These are phyloP conservation scores for Ophioderma brevispina DNA, from an alignment of 35 echinoderm and acorn worm species.

Conservation along the genomic window DNA sequence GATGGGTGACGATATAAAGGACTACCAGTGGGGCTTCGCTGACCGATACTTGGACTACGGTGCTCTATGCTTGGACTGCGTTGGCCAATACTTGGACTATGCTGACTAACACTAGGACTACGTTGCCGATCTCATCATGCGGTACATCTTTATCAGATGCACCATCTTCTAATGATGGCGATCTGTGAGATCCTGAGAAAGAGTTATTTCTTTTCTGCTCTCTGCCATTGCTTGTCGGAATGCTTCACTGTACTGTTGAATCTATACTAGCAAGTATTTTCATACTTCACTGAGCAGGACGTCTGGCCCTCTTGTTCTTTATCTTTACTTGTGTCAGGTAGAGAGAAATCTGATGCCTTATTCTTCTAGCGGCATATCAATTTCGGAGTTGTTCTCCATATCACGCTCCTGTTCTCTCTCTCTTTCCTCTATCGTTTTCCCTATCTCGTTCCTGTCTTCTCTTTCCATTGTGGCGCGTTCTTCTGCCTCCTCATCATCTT, in stretches of 20 bases:
- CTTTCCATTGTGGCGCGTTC: background rate
- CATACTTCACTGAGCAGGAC: constrained; percentile 90
- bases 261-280: constrained; percentile 82
- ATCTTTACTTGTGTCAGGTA: constrained; percentile 7
- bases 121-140: too few species aligned
- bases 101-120: too few species aligned
- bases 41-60: too few species aligned
- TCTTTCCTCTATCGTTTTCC: constrained; percentile 29
- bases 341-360: too few species aligned
- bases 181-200: too few species aligned
- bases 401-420: constrained; percentile 18
- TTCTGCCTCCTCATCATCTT: constrained; percentile 32
- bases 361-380: background rate
- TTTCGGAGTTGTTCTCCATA: constrained; percentile 7
- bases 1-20: too few species aligned
- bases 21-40: too few species aligned
- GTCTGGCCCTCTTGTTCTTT: constrained; percentile 50
- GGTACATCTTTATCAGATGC: too few species aligned
- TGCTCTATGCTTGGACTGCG: too few species aligned
- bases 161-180: too few species aligned
- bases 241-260: constrained; percentile 96
- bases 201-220: background rate
- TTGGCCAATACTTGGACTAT: too few species aligned
- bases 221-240: constrained; percentile 90
- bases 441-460: too few species aligned